Evolutionary conservation across 2,113 vertebrate species (phyloP).

Genomic region (Pogonocichla stellata): DNA sequence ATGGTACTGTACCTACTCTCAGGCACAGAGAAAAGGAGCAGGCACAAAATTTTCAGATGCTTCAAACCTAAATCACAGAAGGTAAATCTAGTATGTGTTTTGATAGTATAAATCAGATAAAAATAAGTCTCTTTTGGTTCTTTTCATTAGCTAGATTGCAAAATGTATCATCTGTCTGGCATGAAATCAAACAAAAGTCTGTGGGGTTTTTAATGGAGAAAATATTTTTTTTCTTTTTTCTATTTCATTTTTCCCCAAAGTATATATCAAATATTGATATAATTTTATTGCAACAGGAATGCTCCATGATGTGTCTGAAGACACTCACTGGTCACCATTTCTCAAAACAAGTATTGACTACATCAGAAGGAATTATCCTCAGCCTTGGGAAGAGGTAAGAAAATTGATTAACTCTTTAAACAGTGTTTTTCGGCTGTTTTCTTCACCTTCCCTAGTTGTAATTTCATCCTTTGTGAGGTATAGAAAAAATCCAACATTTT

Average conservation of each 20-base stretch:
- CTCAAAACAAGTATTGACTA: conserved; percentile 75
- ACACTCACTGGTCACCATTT: conserved; percentile 81
- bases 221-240: not conserved
- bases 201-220: not conserved
- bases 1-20: not conserved
- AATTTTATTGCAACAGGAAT: conserved; percentile 52
- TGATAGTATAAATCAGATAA: not conserved
- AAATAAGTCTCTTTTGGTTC: not conserved
- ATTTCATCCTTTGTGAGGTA: not conserved
- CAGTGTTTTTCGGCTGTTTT: not conserved
- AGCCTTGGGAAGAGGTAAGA: conserved; percentile 77
- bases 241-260: not conserved
- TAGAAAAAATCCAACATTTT: not conserved
- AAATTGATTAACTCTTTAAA: not conserved
- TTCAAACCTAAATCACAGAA: not conserved
- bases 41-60: not conserved
- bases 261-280: not conserved
- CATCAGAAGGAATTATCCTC: conserved; percentile 73
- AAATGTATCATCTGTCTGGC: not conserved
- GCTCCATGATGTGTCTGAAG: conserved; percentile 75
- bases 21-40: not conserved
- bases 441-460: not conserved
- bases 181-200: not conserved
- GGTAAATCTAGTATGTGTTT: not conserved
- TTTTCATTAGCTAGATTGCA: not conserved